Percentiles rank a stretch among this genome's conserved stretches.
These are phyloP conservation scores for Formicarius rufipectus DNA, from an alignment of 2,113 vertebrate genomes.

Conservation along the genomic window DNA sequence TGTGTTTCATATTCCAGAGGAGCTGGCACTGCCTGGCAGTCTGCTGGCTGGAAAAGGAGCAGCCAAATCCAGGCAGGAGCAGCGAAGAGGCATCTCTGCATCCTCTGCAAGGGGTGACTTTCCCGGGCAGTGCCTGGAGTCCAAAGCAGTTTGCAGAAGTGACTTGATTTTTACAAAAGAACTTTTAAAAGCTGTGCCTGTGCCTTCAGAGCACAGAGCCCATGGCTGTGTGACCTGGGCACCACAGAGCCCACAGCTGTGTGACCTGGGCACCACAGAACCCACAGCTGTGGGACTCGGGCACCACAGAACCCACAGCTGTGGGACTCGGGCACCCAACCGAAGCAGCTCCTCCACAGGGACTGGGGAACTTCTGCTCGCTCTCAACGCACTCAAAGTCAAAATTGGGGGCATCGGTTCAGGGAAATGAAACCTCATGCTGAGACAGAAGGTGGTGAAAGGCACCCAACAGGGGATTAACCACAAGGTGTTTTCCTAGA, in stretches of 20 bases:
- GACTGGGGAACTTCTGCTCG: background rate
- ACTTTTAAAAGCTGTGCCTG: background rate
- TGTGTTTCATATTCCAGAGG: background rate
- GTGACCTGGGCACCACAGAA: too few species aligned
- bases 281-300: too few species aligned
- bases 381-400: rapidly evolving
- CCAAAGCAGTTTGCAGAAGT: background rate
- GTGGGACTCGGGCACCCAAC: rapidly evolving
- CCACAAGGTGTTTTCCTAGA: background rate
- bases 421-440: background rate
- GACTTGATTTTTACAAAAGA: background rate
- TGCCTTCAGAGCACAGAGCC: background rate
- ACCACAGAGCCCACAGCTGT: too few species aligned
- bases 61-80: background rate
- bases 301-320: too few species aligned
- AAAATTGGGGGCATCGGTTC: rapidly evolving
- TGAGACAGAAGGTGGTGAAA: background rate
- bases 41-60: background rate
- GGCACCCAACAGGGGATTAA: background rate
- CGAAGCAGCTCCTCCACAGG: background rate
- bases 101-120: background rate
- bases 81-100: background rate
- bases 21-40: background rate
- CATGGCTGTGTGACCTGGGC: rapidly evolving
- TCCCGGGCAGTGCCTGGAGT: rapidly evolving